Conservation (phyloP, 92 coral and sea anemone genomes). For the Epizoanthus rinbou region DNA sequence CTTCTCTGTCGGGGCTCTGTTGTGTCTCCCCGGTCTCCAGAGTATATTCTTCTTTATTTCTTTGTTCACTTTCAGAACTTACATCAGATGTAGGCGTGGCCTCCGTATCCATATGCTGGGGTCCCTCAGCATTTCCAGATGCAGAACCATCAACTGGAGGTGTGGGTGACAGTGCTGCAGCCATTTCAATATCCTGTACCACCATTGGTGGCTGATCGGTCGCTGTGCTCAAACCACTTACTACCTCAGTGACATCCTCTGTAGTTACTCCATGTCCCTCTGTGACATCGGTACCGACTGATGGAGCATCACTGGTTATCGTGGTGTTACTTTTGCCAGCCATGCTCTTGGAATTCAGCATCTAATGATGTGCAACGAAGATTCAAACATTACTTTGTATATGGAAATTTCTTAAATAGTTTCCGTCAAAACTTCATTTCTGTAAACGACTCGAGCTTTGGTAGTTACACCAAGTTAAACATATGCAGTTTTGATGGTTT, state of each 20-base stretch:
- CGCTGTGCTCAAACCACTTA: neutral
- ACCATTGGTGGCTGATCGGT: neutral
- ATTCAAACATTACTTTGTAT: too few species aligned
- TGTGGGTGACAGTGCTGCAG: neutral
- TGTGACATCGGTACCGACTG: neutral
- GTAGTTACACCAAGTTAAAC: too few species aligned
- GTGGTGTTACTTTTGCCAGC: neutral
- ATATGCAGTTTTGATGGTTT: too few species aligned
- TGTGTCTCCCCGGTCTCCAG: neutral
- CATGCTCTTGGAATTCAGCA: neutral
- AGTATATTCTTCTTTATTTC: neutral
- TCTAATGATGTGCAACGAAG: neutral
- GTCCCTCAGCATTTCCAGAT: neutral
- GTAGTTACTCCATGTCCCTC: neutral
- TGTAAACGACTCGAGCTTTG: too few species aligned
- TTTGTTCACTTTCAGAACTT: neutral
- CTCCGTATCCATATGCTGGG: constrained; percentile 19
- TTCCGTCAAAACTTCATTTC: neutral
- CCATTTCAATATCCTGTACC: constrained; percentile 34
- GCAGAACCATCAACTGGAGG: neutral
- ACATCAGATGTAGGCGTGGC: neutral
- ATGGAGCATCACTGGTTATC: neutral
- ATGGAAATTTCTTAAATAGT: neutral
- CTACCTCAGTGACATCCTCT: neutral
- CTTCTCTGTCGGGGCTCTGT: neutral